Base-by-base conservation (phyloP, 2,888 invertebrate species). In the Gonocerus acuteangulatus region DNA sequence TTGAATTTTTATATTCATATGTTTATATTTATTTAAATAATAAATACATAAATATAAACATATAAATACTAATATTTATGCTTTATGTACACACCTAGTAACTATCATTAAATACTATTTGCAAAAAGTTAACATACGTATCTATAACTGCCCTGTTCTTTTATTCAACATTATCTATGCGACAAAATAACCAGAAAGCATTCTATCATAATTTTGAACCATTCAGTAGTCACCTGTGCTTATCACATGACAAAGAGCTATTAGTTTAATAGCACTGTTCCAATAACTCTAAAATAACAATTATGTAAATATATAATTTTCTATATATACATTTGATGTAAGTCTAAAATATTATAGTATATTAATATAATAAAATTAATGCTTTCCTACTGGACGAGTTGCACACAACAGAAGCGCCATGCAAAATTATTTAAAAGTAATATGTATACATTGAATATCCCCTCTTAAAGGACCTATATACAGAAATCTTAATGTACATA, bases 181-280 rank as follows among this genome's bases (percentile, higher is more conserved):
- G 58, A 62, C 48, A 60, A 62, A 62, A 62, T 49, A 60, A 54
- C 60, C 48, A 62, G 48, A 59, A 64, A 64, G 64, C 64, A 60
- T 64, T 62, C 61, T 61, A 64, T 59, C 60, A 36, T 62, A 64
- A 64, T 62, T 64, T 64, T 60, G 64, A 62, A 64, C 59, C 27
- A 60, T 52, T 54, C 60, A 57, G 45, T 61, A 59, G 59, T 56
- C 60, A 62, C 57, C 59, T 44, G 64, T 62, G 64, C 64, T 64
- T 64, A 64, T 64, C 64, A 64, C 64, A 64, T 62, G 59, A 59
- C 48, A 64, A 54, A 64, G 59, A 64, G 64, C 64, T 64, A 64
- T 62, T 48, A 62, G 59, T 64, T 52, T 34, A 64, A 61, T 59
- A 64, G 57, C 62, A 64, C 59, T 60, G 59, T 45, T 59, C 62